These are phyloP conservation scores for Onychomys torridus DNA, from an alignment of 2,797 vertebrate genomes.

Conservation along the genomic window DNA sequence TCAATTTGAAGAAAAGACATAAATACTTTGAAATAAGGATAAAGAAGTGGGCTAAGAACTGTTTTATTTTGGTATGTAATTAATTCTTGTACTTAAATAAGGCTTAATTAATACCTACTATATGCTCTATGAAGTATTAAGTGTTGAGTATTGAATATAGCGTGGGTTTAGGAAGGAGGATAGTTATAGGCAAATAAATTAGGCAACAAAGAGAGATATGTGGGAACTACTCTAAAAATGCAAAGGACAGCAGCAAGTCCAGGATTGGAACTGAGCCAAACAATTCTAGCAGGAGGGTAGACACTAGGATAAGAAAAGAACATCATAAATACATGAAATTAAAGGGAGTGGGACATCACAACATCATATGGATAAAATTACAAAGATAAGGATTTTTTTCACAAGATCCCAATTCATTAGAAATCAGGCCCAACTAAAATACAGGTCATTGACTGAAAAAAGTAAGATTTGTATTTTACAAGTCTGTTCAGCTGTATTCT, in stretches of 20 bases:
- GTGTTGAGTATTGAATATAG: conserved; percentile 1
- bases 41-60: background rate
- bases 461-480: background rate
- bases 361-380: background rate
- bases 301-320: background rate
- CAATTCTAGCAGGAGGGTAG: background rate
- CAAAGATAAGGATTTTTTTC: background rate
- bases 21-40: conserved; percentile 9
- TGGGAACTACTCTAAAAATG: background rate
- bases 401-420: background rate
- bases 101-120: background rate
- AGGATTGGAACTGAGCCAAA: background rate
- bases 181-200: background rate
- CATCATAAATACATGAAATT: background rate
- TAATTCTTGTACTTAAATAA: conserved; percentile 24
- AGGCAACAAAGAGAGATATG: background rate
- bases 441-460: background rate
- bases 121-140: background rate
- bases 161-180: background rate
- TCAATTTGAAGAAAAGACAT: background rate
- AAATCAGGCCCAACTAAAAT: background rate
- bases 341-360: background rate
- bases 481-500: background rate
- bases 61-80: background rate
- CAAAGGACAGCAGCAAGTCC: background rate